Percentiles rank a stretch among this genome's conserved stretches.
These are phyloP conservation scores for Ganaspis sp. DNA, from an alignment of 1,140 invertebrate genomes.

Conservation along the genomic window DNA sequence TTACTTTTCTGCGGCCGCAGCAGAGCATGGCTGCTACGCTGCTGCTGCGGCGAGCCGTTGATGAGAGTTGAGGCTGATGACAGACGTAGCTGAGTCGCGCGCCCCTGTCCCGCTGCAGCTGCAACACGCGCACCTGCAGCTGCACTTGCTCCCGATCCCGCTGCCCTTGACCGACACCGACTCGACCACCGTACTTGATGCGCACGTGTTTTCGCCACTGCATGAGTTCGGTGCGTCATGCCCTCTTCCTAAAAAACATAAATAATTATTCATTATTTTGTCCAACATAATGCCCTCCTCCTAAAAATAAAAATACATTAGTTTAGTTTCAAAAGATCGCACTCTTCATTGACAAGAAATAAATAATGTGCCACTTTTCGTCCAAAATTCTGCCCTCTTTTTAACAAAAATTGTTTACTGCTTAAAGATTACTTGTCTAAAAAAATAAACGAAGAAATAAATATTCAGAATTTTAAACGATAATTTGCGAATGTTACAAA, in stretches of 20 bases:
- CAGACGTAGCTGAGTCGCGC: slow-evolving; percentile 73
- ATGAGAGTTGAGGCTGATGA: slow-evolving; percentile 71
- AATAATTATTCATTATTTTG: slow-evolving; percentile 1
- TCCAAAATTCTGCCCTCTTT: too few relatives aligned
- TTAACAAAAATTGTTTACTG: too few relatives aligned
- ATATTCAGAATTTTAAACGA: too few relatives aligned
- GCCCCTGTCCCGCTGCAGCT: slow-evolving; percentile 73
- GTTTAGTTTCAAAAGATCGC: too few relatives aligned
- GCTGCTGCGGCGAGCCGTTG: slow-evolving; percentile 69
- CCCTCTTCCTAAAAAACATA: slow-evolving; percentile 70
- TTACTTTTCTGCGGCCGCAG: slow-evolving; percentile 90
- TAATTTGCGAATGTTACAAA: too few relatives aligned
- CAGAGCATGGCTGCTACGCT: slow-evolving; percentile 83
- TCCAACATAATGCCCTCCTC: not conserved
- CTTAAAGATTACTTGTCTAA: too few relatives aligned
- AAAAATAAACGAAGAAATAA: too few relatives aligned
- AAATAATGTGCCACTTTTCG: too few relatives aligned
- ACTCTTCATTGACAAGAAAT: too few relatives aligned
- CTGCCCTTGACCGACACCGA: slow-evolving; percentile 76
- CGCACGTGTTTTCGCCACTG: slow-evolving; percentile 78
- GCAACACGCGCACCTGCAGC: slow-evolving; percentile 75
- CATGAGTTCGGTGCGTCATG: slow-evolving; percentile 74
- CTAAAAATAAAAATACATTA: too few relatives aligned
- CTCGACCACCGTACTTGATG: slow-evolving; percentile 78
- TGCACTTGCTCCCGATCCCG: slow-evolving; percentile 70